A percentile compares a stretch with the other conserved stretches of the same genome.
These are phyloP conservation scores for Oikopleura albicans DNA, from an alignment of 23 tunicate genomes.

Conservation along the genomic window DNA sequence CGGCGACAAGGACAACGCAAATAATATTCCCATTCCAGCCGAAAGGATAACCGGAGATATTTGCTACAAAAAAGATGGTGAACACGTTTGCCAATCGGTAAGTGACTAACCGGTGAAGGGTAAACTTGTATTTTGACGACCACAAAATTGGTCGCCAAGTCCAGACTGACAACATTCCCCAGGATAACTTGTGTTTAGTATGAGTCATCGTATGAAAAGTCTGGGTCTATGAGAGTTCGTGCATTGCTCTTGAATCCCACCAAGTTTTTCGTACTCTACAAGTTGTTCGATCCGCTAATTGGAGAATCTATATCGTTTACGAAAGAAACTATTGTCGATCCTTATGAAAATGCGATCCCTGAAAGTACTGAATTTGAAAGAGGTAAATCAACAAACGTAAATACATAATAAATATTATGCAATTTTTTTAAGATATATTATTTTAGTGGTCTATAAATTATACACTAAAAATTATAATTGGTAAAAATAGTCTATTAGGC, in stretches of 20 bases:
- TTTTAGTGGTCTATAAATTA: too few species aligned
- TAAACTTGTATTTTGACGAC: too few species aligned
- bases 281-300: neutral
- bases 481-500: too few species aligned
- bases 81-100: neutral
- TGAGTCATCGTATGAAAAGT: neutral
- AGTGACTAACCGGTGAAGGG: too few species aligned
- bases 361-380: neutral
- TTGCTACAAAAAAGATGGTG: neutral
- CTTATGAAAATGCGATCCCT: neutral
- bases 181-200: too few species aligned
- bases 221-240: conserved; percentile 8
- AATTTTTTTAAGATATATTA: too few species aligned
- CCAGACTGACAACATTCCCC: too few species aligned
- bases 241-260: neutral
- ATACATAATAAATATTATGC: too few species aligned
- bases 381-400: too few species aligned
- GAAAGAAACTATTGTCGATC: neutral
- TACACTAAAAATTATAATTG: too few species aligned
- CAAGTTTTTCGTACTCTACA: neutral
- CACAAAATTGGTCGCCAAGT: too few species aligned
- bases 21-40: neutral
- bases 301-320: neutral
- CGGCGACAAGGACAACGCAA: neutral
- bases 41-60: neutral